Percentiles rank a stretch among this genome's conserved stretches.
phyloP scores from a whole-genome alignment of 2,113 vertebrate species.

The Euleptes europaea region DNA sequence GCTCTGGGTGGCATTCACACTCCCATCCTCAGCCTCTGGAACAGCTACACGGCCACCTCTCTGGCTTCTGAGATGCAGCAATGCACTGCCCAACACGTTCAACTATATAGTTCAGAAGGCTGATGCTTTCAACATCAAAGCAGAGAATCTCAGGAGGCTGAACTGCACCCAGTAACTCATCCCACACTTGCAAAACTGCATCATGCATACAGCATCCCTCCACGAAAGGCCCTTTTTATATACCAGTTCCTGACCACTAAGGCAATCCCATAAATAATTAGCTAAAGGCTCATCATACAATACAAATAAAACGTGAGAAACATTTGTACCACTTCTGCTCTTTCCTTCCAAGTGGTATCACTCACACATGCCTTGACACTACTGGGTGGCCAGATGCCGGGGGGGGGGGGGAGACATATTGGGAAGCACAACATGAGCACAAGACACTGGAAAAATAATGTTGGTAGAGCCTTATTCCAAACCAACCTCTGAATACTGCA shows the following conservation, averaged over 20 bases:
- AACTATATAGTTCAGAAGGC: background rate
- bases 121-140: background rate
- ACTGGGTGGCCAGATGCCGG: background rate
- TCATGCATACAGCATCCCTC: background rate
- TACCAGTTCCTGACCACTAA: background rate
- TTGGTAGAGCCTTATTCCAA: rapidly evolving
- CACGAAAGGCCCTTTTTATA: too few relatives aligned
- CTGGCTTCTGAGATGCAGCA: background rate
- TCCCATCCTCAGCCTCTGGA: too few relatives aligned
- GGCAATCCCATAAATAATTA: background rate
- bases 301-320: background rate
- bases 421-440: constrained; percentile 23
- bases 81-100: too few relatives aligned
- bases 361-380: background rate
- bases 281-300: background rate
- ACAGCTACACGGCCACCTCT: background rate
- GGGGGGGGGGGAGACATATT: background rate
- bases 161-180: background rate
- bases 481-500: constrained; percentile 16
- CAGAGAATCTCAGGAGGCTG: background rate
- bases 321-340: background rate
- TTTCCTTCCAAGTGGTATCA: background rate
- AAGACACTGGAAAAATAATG: background rate
- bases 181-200: background rate
- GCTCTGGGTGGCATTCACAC: too few relatives aligned